Conservation (phyloP, 2,113 vertebrate genomes). For the Falco punctatus region DNA sequence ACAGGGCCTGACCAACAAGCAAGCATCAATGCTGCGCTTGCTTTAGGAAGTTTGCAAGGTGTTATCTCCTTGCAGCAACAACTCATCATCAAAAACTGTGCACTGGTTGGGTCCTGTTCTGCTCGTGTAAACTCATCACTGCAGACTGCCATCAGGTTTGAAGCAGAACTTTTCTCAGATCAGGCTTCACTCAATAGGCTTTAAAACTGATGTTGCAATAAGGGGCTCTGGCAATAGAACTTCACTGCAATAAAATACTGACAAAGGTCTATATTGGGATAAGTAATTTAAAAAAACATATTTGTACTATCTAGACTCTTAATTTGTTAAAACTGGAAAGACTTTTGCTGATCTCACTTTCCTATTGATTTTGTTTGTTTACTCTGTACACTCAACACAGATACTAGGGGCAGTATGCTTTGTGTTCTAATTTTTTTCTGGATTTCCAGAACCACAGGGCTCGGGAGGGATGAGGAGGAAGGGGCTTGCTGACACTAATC, state of each 20-base stretch:
- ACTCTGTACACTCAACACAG: not conserved
- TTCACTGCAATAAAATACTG: conserved; percentile 67
- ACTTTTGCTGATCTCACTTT: conserved; percentile 57
- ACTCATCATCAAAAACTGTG: not conserved
- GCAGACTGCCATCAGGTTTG: conserved; percentile 24
- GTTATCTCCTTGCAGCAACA: not conserved
- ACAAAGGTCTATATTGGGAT: conserved; percentile 64
- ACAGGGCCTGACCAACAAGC: not conserved
- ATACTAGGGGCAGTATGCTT: not conserved
- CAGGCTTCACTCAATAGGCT: conserved; percentile 27
- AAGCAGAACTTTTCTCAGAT: conserved; percentile 40
- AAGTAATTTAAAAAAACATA: conserved; percentile 52
- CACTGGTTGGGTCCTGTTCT: not conserved
- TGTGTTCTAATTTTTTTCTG: not conserved
- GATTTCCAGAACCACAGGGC: conserved; percentile 26
- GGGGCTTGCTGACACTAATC: not conserved
- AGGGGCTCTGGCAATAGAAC: conserved; percentile 60
- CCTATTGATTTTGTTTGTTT: conserved; percentile 45
- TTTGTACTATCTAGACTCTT: conserved; percentile 64
- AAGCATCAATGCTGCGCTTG: not conserved
- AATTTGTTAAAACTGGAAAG: conserved; percentile 58
- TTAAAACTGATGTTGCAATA: conserved; percentile 58
- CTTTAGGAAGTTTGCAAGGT: not conserved
- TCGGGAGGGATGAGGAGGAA: not conserved
- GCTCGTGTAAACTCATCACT: not conserved